Percentiles rank a stretch among this genome's conserved stretches.
Evolutionary conservation across 2,888 invertebrate species (phyloP).

Genomic region (Alloplasta piceator): DNA sequence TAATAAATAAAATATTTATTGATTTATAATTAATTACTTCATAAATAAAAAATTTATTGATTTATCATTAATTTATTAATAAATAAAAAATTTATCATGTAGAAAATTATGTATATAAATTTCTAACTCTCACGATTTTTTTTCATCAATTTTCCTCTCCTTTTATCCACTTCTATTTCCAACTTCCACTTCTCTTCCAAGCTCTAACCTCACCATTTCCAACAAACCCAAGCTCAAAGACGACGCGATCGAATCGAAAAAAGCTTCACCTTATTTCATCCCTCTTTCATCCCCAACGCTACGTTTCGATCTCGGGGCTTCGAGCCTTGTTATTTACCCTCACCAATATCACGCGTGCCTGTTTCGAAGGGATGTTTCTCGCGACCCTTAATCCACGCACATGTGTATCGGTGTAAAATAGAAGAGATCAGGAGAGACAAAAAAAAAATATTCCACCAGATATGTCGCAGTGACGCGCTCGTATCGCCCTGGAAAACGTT

Average conservation of each 20-base stretch:
- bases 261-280: conserved; percentile 5
- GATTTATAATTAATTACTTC: no score
- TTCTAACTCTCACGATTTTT: not conserved
- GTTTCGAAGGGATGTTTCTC: not conserved
- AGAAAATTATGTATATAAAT: no score
- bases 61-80: no score
- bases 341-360: conserved; percentile 17
- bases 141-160: not conserved
- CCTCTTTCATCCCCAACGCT: not conserved
- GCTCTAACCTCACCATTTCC: not conserved
- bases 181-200: no score
- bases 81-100: no score
- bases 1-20: no score
- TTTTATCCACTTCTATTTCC: not conserved
- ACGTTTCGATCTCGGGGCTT: no score
- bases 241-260: no score
- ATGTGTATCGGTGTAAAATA: not conserved
- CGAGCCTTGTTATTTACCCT: conserved; percentile 18
- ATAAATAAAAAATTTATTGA: no score
- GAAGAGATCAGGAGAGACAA: not conserved
- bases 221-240: no score
- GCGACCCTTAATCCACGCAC: no score
- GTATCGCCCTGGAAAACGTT: not conserved
- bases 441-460: conserved; percentile 11
- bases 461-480: not conserved